Base-by-base conservation (phyloP, 2,113 vertebrate species). In the Sapajus apella region DNA sequence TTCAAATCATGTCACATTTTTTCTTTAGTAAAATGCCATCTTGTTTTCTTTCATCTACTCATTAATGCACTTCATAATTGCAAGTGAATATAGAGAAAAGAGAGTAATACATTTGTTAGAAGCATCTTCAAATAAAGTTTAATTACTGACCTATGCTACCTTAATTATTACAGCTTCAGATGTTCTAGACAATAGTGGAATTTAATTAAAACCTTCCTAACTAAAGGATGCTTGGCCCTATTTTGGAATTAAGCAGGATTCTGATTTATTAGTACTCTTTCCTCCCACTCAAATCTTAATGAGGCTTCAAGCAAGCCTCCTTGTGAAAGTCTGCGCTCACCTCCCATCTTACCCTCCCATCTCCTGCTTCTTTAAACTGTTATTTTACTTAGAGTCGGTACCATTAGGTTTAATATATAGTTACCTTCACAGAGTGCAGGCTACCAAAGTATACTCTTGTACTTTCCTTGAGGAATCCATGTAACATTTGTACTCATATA, bases 21-120 rank as follows among this genome's bases (percentile, higher is more conserved):
- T 77, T 91, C 27, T 87, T 92, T 30, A 40, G 66, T 43, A 92
- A 50, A 91, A 95, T 43, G 25, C 56, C 56, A 61, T 85, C 83
- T 96, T 96, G 18, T 95, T 90, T 94, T 94, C 83, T 86, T 97
- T 92, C 18, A 77, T 75, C 80, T 92, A 72, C 80, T 90, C 70
- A 77, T 92, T 96, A 96, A 47, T 32, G 27, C 43, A 47, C 43
- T 47, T 92, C 70, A 68, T 86, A 96, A 95, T 37, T 93, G 32
- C 40, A 85, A 82, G 37, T 87, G 70, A 91, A 90, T 30, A 89
- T n/a, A 96, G 9, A 84, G 40, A n/a, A 95, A 87, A 80, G 25
- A 86, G 37, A 96, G 70, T 83, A 72, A 91, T 68, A 47, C 0
- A n/a, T 72, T 96, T 84, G 27, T 90, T 94, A 90, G 87, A 96